These are phyloP conservation scores for Amblyopsis hoosieri DNA, from an alignment of 2,797 vertebrate species.

Conservation along the genomic window DNA sequence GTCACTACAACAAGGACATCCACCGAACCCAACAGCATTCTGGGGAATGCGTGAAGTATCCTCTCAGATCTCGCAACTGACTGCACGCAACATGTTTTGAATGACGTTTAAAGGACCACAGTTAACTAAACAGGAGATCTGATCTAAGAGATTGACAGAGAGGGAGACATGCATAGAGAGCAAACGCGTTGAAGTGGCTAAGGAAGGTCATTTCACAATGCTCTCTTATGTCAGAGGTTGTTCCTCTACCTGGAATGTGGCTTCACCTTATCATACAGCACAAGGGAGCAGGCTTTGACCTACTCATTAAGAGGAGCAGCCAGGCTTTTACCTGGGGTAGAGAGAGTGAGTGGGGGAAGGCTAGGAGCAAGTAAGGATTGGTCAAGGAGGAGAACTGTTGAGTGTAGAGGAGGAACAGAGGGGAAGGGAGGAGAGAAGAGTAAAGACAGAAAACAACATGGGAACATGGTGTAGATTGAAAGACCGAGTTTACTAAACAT, in stretches of 20 bases:
- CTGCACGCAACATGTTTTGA: too few species aligned
- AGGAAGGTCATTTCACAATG: neutral
- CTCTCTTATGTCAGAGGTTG: too few species aligned
- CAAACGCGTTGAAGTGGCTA: neutral
- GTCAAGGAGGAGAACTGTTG: neutral
- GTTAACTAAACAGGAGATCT: neutral
- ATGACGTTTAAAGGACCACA: neutral
- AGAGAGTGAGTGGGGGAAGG: neutral
- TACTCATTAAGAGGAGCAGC: too few species aligned
- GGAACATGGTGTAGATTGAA: neutral
- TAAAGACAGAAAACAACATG: neutral
- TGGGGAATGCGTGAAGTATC: too few species aligned
- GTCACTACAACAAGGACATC: too few species aligned
- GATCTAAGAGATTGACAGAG: conserved; percentile 1
- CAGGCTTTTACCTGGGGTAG: too few species aligned
- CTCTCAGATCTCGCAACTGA: too few species aligned
- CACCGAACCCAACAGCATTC: too few species aligned
- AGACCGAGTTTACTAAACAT: neutral
- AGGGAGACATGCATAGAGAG: neutral
- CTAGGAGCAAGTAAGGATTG: conserved; percentile 9
- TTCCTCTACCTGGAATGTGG: too few species aligned
- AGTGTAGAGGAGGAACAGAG: neutral
- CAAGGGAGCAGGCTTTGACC: too few species aligned
- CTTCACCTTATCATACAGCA: too few species aligned
- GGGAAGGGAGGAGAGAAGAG: neutral